Conservation (phyloP, 2,113 vertebrate genomes). For the Trochalopteron elliotii region DNA sequence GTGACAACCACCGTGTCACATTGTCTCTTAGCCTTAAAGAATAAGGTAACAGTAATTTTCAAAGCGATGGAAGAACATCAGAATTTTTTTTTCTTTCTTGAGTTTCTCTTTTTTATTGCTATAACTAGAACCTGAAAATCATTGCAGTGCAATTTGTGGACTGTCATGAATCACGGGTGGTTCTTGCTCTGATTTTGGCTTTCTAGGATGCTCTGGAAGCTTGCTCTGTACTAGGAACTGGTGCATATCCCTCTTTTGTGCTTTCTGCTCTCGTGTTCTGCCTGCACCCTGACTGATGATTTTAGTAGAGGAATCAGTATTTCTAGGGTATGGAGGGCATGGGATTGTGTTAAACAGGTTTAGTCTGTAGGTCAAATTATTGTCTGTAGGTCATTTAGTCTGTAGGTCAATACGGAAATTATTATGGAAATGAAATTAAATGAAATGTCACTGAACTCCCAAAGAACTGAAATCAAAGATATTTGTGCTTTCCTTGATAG, state of each 20-base stretch:
- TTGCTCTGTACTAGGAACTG: background rate
- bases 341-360: background rate
- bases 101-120: background rate
- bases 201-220: background rate
- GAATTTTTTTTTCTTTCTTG: background rate
- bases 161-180: background rate
- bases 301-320: background rate
- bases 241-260: background rate
- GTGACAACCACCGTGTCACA: background rate
- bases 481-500: background rate
- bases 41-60: background rate
- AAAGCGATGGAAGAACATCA: background rate
- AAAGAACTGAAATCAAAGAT: background rate
- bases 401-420: background rate
- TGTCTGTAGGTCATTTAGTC: background rate
- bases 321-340: background rate
- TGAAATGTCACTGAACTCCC: background rate
- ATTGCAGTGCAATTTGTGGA: background rate
- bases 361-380: background rate
- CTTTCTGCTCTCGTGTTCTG: background rate
- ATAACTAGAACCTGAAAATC: background rate
- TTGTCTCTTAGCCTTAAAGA: background rate
- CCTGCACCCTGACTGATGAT: background rate
- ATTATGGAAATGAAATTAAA: background rate
- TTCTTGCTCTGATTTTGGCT: background rate